Conservation (phyloP, 2,888 invertebrate genomes). For the Chloromyia formosa region DNA sequence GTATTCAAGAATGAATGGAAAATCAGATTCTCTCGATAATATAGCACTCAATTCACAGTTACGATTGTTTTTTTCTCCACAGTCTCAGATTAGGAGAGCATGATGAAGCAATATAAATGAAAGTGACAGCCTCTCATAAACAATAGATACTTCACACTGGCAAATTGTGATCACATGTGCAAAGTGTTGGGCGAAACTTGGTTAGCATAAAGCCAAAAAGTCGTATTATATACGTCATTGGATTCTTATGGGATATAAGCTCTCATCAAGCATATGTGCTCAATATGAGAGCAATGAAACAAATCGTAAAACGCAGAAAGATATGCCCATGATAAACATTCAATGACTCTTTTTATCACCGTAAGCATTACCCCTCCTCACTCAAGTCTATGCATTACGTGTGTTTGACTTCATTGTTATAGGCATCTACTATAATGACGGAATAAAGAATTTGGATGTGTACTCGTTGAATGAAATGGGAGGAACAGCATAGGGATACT, state of each 20-base stretch:
- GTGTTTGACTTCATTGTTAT: not conserved
- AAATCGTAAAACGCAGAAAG: constrained; percentile 21
- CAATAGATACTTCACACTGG: not conserved
- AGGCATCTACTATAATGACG: too few relatives aligned
- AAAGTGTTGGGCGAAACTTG: not conserved
- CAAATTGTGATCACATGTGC: not conserved
- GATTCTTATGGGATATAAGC: not conserved
- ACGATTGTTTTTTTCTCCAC: too few relatives aligned
- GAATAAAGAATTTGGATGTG: too few relatives aligned
- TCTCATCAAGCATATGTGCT: not conserved
- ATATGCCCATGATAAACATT: constrained; percentile 16
- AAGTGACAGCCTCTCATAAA: not conserved
- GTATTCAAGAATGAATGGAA: too few relatives aligned
- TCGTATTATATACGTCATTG: not conserved
- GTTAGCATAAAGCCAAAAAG: not conserved
- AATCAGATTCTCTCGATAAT: too few relatives aligned
- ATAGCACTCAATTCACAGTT: too few relatives aligned
- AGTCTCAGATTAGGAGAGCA: too few relatives aligned
- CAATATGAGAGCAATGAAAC: constrained; percentile 18
- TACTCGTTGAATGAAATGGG: too few relatives aligned
- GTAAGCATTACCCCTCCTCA: not conserved
- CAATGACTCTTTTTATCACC: constrained; percentile 21
- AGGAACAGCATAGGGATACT: too few relatives aligned
- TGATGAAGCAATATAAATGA: not conserved
- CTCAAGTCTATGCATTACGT: not conserved